A percentile compares a stretch with the other conserved stretches of the same genome.
These are phyloP conservation scores for Amphiprion ocellaris DNA, from an alignment of 2,113 vertebrate genomes.

Conservation along the genomic window DNA sequence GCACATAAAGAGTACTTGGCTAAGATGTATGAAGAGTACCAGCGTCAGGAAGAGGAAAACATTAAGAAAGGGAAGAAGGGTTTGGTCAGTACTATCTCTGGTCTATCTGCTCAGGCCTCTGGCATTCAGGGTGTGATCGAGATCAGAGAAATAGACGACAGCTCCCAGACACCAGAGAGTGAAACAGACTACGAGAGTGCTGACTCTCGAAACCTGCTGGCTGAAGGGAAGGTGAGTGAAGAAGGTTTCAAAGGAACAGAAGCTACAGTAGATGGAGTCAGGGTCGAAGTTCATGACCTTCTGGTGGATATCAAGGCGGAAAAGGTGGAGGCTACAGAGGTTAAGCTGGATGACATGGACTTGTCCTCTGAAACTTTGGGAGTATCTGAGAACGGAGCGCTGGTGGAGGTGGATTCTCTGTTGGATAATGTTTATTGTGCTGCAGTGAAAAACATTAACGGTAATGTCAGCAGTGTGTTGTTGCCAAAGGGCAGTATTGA, in stretches of 20 bases:
- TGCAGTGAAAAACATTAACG: slow-evolving; percentile 92
- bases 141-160: slow-evolving; percentile 89
- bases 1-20: slow-evolving; percentile 98
- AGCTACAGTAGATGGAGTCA: slow-evolving; percentile 83
- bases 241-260: slow-evolving; percentile 83
- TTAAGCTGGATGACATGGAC: slow-evolving; percentile 96
- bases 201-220: slow-evolving; percentile 87
- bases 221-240: slow-evolving; percentile 88
- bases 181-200: slow-evolving; percentile 91
- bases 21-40: slow-evolving; percentile 99
- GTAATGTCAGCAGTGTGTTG: slow-evolving; percentile 84
- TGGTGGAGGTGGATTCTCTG: slow-evolving; percentile 93
- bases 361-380: slow-evolving; percentile 91
- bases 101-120: slow-evolving; percentile 91
- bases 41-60: slow-evolving; percentile 97
- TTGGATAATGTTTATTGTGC: slow-evolving; percentile 94
- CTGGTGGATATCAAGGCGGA: slow-evolving; percentile 96
- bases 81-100: slow-evolving; percentile 97
- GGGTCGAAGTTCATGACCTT: slow-evolving; percentile 93
- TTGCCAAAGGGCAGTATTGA: slow-evolving; percentile 57
- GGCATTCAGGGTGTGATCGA: slow-evolving; percentile 90
- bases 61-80: slow-evolving; percentile 98
- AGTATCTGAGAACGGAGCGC: slow-evolving; percentile 88
- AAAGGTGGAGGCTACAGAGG: slow-evolving; percentile 97
- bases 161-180: slow-evolving; percentile 95